phyloP scores from a whole-genome alignment of 2,888 invertebrate species.

The Unio delphinus region DNA sequence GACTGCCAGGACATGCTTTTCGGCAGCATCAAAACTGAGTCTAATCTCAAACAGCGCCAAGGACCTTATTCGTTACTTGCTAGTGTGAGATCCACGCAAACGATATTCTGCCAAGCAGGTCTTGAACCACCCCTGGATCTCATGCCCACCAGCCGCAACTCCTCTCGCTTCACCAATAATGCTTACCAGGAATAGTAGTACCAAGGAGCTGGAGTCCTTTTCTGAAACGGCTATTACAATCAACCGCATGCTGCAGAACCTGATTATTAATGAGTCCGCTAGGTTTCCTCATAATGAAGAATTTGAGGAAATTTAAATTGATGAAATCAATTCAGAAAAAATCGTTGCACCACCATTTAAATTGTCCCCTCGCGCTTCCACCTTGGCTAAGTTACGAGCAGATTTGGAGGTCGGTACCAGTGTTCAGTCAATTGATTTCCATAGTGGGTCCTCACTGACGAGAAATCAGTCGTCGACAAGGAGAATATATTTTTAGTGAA shows the following conservation, averaged over 20 bases:
- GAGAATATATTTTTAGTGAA: no score
- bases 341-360: no score
- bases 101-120: conserved; percentile 90
- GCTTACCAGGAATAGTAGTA: conserved; percentile 94
- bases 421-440: no score
- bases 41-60: conserved; percentile 91
- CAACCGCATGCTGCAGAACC: conserved; percentile 92
- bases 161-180: conserved; percentile 85
- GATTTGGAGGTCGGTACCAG: no score
- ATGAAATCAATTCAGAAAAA: no score
- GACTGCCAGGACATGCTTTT: conserved; percentile 87
- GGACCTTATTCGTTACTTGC: conserved; percentile 88
- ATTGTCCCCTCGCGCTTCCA: no score
- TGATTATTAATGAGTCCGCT: conserved; percentile 75
- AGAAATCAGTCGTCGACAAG: no score
- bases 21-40: conserved; percentile 94
- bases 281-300: conserved; percentile 44
- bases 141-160: conserved; percentile 70
- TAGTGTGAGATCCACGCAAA: no score
- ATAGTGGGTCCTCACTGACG: no score
- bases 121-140: conserved; percentile 84
- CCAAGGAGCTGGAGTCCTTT: conserved; percentile 93
- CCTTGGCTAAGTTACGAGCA: no score
- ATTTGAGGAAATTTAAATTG: neutral
- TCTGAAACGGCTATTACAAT: conserved; percentile 97